These are phyloP conservation scores for Microcebus murinus DNA, from an alignment of 2,113 vertebrate species.

Conservation along the genomic window DNA sequence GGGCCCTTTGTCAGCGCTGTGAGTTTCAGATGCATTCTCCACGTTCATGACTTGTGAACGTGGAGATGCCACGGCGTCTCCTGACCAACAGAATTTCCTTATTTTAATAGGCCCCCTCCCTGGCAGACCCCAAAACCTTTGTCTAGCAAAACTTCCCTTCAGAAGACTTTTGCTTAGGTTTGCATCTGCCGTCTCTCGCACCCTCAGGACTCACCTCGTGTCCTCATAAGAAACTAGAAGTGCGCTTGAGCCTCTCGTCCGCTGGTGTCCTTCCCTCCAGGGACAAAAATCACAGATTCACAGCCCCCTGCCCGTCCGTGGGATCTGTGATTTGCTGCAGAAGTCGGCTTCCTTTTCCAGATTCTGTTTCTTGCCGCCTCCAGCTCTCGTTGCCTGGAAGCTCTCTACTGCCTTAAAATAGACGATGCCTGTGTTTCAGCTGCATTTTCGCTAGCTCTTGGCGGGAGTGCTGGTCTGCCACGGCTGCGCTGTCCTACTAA, in stretches of 20 bases:
- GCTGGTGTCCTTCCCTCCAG: background rate
- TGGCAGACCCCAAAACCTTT: background rate
- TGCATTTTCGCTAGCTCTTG: background rate
- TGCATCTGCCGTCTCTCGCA: background rate
- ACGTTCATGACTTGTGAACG: background rate
- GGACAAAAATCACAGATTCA: background rate
- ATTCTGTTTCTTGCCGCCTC: background rate
- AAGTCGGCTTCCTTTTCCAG: background rate
- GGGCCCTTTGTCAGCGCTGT: background rate
- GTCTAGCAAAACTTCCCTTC: background rate
- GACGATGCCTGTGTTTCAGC: background rate
- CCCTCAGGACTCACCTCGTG: background rate
- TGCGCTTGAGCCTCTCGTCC: background rate
- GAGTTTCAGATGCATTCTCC: background rate
- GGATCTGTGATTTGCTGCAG: background rate
- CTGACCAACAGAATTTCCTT: slow-evolving; percentile 26
- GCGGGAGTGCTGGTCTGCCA: background rate
- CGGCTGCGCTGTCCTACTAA: background rate
- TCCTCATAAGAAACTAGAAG: background rate
- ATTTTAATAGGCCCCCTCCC: background rate
- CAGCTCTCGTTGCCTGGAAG: background rate
- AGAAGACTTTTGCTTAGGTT: background rate
- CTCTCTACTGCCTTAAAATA: background rate
- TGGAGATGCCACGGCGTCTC: background rate
- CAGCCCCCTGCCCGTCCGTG: background rate